Evolutionary conservation across 1,140 invertebrate species (phyloP), one percentile per base, ranked within the genome.

Genomic region (Antheraea pernyi): DNA sequence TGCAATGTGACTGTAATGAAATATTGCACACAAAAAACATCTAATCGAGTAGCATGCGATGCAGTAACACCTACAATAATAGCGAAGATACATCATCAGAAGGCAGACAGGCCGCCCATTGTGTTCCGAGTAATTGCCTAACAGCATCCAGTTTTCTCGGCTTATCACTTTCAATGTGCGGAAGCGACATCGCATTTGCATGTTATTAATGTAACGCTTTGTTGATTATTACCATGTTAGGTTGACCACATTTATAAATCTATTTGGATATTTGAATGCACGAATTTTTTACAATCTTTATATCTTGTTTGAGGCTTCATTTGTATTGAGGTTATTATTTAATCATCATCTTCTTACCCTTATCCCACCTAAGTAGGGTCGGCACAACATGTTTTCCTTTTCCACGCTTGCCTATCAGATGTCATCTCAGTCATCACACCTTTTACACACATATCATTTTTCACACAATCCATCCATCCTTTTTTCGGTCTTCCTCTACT

Each of bases 131-230:
- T 78, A 82, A 82, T 82, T 82, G 66, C 59, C 66, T 75, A 79
- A 78, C 77, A 72, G 64, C 64, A 67, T 65, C 72, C 75, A 74
- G 70, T 82, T 82, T 82, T 80, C 80, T 75, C 72, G 73, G 60
- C 71, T 77, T 71, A 76, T 70, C 75, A 81, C 73, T 81, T 79
- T 82, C 78, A 82, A 82, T 82, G 72, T 71, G 63, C 73, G 80
- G 80, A 82, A 82, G 76, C 72, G 22, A 37, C 42, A 64, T 70
- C 71, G 18, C 59, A 76, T 84, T 84, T 84, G 82, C 82, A 84
- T 84, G 73, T 77, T 68, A 79, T 84, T 84, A 80, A 79, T 71
- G 67, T 74, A 64, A 77, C 59, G 76, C 75, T 79, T 79, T 79
- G 78, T 80, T 84, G 77, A 76, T 79, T 16, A 19, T 46, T 65